A percentile compares a stretch with the other conserved stretches of the same genome.
phyloP scores from a whole-genome alignment of 23 tunicate species.

The Oikopleura vanhoeffeni region DNA sequence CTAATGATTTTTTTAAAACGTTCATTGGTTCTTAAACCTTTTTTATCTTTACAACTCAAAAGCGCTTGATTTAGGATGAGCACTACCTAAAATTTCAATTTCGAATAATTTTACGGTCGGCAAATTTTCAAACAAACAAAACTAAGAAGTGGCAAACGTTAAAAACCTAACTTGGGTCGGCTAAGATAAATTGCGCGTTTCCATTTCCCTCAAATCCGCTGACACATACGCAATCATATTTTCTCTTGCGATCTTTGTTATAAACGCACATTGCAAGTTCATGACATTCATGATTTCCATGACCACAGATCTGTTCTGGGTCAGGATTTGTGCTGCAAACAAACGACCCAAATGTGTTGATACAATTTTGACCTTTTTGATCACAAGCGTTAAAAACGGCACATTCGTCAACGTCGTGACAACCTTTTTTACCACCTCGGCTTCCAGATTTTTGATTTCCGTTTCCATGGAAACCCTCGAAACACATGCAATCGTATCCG shows the following conservation, averaged over 20 bases:
- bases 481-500: background rate
- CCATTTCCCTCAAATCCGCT: background rate
- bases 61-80: too few relatives aligned
- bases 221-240: background rate
- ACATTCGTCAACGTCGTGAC: background rate
- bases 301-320: background rate
- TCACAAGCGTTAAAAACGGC: background rate
- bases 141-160: too few relatives aligned
- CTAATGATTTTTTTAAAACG: too few relatives aligned
- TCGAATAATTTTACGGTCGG: too few relatives aligned
- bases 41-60: too few relatives aligned
- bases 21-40: too few relatives aligned
- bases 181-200: background rate
- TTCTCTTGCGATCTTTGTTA: background rate
- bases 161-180: background rate
- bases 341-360: background rate
- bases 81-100: too few relatives aligned
- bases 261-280: background rate
- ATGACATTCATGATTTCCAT: background rate
- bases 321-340: background rate
- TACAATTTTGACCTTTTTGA: background rate
- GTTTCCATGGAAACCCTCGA: background rate
- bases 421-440: background rate
- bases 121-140: too few relatives aligned
- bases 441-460: background rate